Conservation (phyloP, 2,113 vertebrate genomes). For the Oophaga pumilio region DNA sequence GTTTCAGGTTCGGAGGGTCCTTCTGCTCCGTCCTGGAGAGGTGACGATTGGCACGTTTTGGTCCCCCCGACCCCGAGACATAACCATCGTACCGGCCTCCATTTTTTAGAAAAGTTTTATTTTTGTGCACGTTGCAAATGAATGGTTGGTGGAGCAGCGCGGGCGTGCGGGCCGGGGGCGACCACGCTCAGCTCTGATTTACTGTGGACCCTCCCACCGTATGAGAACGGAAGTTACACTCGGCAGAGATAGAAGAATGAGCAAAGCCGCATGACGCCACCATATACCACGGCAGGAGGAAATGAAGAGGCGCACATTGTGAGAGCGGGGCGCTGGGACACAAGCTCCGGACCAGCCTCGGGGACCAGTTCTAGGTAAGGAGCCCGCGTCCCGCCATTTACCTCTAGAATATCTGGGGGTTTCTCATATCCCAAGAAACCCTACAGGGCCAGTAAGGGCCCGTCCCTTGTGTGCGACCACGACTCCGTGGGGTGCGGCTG, state of each 20-base stretch:
- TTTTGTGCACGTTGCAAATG: neutral
- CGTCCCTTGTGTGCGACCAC: neutral
- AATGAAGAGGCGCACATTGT: slow-evolving; percentile 7
- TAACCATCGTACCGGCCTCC: too few species aligned
- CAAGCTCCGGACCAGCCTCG: neutral
- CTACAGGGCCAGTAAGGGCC: neutral
- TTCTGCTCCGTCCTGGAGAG: too few species aligned
- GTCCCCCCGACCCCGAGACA: too few species aligned
- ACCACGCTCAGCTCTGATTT: neutral
- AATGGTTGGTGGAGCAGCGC: neutral
- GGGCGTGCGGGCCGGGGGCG: neutral
- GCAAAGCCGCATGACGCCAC: neutral
- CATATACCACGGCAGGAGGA: slow-evolving; percentile 9
- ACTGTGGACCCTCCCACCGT: neutral
- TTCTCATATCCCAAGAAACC: neutral
- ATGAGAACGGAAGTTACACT: neutral
- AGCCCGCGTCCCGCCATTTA: neutral
- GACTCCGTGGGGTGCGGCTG: neutral
- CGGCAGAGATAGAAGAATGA: neutral
- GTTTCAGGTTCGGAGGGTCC: too few species aligned
- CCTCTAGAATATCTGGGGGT: neutral
- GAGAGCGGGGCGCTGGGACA: neutral
- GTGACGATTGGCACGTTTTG: too few species aligned
- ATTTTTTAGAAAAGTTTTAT: neutral
- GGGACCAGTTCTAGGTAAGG: slow-evolving; percentile 1